Percentiles rank a stretch among this genome's conserved stretches.
phyloP scores from a whole-genome alignment of 2,113 vertebrate genomes.

The Spea multiplicata region DNA sequence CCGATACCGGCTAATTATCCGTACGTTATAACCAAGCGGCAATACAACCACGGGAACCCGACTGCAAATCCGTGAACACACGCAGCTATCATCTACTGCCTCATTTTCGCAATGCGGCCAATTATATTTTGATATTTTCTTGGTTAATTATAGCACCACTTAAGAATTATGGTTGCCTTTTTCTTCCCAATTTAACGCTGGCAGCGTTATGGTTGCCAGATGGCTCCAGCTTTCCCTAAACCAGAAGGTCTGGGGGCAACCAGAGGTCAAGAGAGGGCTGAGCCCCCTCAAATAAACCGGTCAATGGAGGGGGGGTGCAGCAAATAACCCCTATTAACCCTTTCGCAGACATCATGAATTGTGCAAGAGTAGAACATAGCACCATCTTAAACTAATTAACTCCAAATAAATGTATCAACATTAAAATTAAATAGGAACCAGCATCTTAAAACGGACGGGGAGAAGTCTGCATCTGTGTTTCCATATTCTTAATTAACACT shows the following conservation, averaged over 20 bases:
- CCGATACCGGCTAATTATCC: too few relatives aligned
- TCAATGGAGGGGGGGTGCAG: not conserved
- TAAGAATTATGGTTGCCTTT: not conserved
- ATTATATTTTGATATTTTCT: too few relatives aligned
- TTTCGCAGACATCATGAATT: not conserved
- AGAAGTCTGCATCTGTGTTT: not conserved
- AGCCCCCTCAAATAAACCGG: not conserved
- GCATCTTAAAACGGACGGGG: too few relatives aligned
- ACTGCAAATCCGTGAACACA: too few relatives aligned
- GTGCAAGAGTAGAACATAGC: not conserved
- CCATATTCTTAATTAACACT: slow-evolving; percentile 38
- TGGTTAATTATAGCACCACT: too few relatives aligned
- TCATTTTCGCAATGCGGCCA: too few relatives aligned
- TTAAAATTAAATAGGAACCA: not conserved
- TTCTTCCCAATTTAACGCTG: not conserved
- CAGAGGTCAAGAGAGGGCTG: not conserved
- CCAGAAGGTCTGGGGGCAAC: not conserved
- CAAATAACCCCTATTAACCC: not conserved
- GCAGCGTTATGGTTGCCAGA: not conserved
- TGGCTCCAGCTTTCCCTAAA: not conserved
- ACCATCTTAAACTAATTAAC: not conserved
- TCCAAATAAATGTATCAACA: not conserved
- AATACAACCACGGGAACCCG: too few relatives aligned
- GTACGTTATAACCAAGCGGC: too few relatives aligned
- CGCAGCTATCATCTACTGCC: too few relatives aligned